A percentile compares a stretch with the other conserved stretches of the same genome.
Evolutionary conservation across 2,113 vertebrate genomes (phyloP).

Genomic region (Thalassoma bifasciatum): DNA sequence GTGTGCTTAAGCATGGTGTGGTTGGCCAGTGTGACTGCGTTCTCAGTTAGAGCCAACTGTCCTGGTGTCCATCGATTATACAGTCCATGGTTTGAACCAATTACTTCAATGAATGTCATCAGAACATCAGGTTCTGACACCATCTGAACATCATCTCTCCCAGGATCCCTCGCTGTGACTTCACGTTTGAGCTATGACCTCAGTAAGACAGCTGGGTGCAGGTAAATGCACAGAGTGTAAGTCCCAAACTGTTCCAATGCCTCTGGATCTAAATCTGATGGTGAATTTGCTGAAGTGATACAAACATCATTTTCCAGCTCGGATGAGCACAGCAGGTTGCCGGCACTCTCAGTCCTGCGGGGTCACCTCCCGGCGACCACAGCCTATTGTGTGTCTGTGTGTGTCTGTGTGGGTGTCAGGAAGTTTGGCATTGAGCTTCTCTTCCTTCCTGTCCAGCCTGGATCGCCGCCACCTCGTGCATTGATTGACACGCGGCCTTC

Average conservation of each 20-base stretch:
- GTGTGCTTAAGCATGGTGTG: too few relatives aligned
- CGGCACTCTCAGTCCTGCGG: conserved; percentile 36
- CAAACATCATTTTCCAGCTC: conserved; percentile 60
- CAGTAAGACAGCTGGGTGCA: too few relatives aligned
- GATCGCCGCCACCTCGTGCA: conserved; percentile 38
- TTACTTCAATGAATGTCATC: too few relatives aligned
- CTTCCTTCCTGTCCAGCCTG: conserved; percentile 77
- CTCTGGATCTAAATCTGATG: background rate
- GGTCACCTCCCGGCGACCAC: conserved; percentile 28
- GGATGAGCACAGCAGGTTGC: conserved; percentile 48
- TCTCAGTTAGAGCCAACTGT: too few relatives aligned
- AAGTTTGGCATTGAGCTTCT: conserved; percentile 72
- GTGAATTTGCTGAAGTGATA: conserved; percentile 48
- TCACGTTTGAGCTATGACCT: too few relatives aligned
- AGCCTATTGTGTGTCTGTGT: conserved; percentile 73
- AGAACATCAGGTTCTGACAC: too few relatives aligned
- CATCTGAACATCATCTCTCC: too few relatives aligned
- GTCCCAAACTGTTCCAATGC: background rate
- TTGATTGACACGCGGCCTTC: conserved; percentile 67
- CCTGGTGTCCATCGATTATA: too few relatives aligned
- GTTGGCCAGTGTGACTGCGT: too few relatives aligned
- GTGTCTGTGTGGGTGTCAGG: conserved; percentile 75
- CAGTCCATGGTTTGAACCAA: too few relatives aligned
- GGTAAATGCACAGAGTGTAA: too few relatives aligned
- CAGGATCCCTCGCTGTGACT: too few relatives aligned